phyloP scores from a whole-genome alignment of 2,113 vertebrate genomes.

The Vombatus ursinus region DNA sequence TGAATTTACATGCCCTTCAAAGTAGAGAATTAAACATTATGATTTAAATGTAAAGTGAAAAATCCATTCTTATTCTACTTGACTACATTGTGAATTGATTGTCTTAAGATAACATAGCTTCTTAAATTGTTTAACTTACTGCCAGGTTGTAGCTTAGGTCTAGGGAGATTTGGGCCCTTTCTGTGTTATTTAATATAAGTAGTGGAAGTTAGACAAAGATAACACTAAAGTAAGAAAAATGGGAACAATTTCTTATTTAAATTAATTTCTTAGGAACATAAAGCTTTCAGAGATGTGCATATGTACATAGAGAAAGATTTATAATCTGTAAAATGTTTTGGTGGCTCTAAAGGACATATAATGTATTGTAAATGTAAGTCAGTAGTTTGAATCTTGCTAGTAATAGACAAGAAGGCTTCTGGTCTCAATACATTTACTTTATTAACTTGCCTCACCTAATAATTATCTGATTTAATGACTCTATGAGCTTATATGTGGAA shows the following conservation, averaged over 20 bases:
- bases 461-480: background rate
- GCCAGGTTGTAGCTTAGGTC: background rate
- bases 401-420: background rate
- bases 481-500: background rate
- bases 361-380: background rate
- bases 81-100: constrained; percentile 9
- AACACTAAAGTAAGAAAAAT: constrained; percentile 30
- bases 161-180: background rate
- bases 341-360: constrained; percentile 7
- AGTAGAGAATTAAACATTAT: constrained; percentile 19
- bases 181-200: background rate
- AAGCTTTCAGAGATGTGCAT: background rate
- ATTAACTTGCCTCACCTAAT: background rate
- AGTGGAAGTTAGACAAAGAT: background rate
- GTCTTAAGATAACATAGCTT: background rate
- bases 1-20: background rate
- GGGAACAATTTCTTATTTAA: constrained; percentile 31
- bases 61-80: background rate
- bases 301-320: background rate
- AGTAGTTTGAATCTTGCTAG: background rate
- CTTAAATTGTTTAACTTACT: constrained; percentile 28
- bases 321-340: background rate
- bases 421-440: background rate
- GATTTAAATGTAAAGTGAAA: constrained; percentile 21
- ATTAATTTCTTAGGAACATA: background rate